phyloP scores from a whole-genome alignment of 2,888 invertebrate genomes.

The Chirona hameri region DNA sequence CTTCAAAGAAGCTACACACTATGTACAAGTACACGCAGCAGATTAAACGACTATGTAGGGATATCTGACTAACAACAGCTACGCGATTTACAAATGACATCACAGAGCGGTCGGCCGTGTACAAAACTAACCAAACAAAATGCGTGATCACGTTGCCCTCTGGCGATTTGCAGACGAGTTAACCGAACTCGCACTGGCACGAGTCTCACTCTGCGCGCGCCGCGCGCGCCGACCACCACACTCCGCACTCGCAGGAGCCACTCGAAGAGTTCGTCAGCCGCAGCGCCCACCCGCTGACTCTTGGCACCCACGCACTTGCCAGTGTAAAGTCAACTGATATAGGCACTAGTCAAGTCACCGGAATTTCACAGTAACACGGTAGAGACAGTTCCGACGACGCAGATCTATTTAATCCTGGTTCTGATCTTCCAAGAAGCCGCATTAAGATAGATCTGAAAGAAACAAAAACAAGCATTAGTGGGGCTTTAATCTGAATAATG shows the following conservation, averaged over 20 bases:
- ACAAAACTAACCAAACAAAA: slow-evolving; percentile 29
- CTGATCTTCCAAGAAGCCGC: neutral
- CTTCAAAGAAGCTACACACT: slow-evolving; percentile 3
- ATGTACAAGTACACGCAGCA: slow-evolving; percentile 9
- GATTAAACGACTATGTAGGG: slow-evolving; percentile 13
- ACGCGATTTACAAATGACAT: slow-evolving; percentile 25
- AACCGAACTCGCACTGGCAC: too few relatives aligned
- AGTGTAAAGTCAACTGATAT: neutral
- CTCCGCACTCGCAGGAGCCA: too few relatives aligned
- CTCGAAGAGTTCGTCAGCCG: neutral
- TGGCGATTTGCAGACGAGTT: slow-evolving; percentile 9
- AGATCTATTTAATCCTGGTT: slow-evolving; percentile 23
- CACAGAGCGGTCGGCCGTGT: slow-evolving; percentile 1
- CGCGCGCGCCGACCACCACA: too few relatives aligned
- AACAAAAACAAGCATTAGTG: too few relatives aligned
- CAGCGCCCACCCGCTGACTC: neutral
- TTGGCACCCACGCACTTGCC: slow-evolving; percentile 1
- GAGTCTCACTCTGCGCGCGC: too few relatives aligned
- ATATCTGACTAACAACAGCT: neutral
- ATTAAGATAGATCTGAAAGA: slow-evolving; percentile 22
- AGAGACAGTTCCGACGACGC: slow-evolving; percentile 12
- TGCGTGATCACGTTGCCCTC: slow-evolving; percentile 13
- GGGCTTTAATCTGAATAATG: too few relatives aligned
- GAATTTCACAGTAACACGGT: slow-evolving; percentile 23
- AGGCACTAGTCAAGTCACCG: slow-evolving; percentile 28